These are phyloP conservation scores for Xyliphius kryptos DNA, from an alignment of 2,113 vertebrate genomes.

Conservation along the genomic window DNA sequence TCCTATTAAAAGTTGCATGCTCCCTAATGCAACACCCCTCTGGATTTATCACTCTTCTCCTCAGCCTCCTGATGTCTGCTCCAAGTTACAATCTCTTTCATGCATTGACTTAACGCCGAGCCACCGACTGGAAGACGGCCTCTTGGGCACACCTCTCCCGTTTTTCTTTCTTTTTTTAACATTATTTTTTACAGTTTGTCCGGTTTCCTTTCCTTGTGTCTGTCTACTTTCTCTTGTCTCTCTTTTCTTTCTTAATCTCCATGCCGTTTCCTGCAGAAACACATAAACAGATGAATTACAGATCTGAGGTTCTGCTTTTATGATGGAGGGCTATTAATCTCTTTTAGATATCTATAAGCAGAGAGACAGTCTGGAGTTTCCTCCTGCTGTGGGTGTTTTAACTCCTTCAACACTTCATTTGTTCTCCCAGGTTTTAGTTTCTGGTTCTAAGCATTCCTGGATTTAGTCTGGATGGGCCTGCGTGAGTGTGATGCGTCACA, in stretches of 20 bases:
- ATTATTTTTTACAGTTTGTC: background rate
- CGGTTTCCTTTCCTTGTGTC: background rate
- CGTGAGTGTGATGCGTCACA: background rate
- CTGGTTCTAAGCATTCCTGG: background rate
- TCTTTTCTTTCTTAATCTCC: constrained; percentile 12
- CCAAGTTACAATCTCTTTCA: constrained; percentile 58
- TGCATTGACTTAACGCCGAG: constrained; percentile 46
- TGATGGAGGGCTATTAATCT: constrained; percentile 39
- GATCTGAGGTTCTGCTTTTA: constrained; percentile 30
- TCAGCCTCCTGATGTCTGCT: constrained; percentile 64
- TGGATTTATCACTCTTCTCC: constrained; percentile 64
- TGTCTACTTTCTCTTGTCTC: background rate
- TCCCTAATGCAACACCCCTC: constrained; percentile 62
- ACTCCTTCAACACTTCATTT: constrained; percentile 35
- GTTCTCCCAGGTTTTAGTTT: constrained; percentile 2
- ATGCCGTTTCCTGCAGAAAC: constrained; percentile 15
- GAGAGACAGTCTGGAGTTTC: constrained; percentile 37
- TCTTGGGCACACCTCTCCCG: constrained; percentile 4
- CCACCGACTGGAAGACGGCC: constrained; percentile 42
- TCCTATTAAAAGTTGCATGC: constrained; percentile 68
- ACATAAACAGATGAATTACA: constrained; percentile 38
- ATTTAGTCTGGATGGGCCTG: background rate
- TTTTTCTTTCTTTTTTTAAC: background rate
- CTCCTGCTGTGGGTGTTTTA: constrained; percentile 30
- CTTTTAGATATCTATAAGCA: constrained; percentile 29